A percentile compares a stretch with the other conserved stretches of the same genome.
phyloP scores from a whole-genome alignment of 2,888 invertebrate species.

The Epicampocera succincta region DNA sequence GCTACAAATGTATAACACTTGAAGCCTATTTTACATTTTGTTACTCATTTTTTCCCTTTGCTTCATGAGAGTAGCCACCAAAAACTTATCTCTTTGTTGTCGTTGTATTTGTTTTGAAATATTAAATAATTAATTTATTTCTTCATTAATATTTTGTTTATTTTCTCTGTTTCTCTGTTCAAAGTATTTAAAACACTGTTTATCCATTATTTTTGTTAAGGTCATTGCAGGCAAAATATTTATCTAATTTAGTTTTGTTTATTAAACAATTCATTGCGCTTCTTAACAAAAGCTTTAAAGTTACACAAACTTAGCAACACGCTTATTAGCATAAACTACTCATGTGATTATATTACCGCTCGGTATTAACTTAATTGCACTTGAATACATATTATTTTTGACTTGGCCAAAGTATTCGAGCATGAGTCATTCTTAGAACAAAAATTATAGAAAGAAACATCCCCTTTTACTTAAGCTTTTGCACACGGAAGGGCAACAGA shows the following conservation, averaged over 20 bases:
- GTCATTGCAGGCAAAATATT: slow-evolving; percentile 46
- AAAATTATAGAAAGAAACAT: background rate
- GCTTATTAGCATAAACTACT: slow-evolving; percentile 23
- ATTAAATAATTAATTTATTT: no score
- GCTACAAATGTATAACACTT: no score
- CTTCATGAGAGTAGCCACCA: no score
- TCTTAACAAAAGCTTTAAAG: slow-evolving; percentile 24
- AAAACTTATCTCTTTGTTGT: no score
- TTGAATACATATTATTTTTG: no score
- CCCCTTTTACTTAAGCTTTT: slow-evolving; percentile 3
- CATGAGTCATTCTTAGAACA: background rate
- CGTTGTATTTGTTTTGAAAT: no score
- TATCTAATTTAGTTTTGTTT: slow-evolving; percentile 11
- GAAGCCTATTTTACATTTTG: no score
- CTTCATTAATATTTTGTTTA: slow-evolving; percentile 8
- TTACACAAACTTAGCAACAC: background rate
- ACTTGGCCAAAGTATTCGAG: no score
- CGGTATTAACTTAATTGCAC: background rate
- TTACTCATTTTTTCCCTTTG: no score
- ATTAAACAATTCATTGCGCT: slow-evolving; percentile 37
- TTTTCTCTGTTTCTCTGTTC: slow-evolving; percentile 24
- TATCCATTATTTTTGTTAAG: slow-evolving; percentile 52
- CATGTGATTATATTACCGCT: slow-evolving; percentile 33
- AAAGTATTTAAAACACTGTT: slow-evolving; percentile 34
- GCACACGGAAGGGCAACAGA: background rate